Evolutionary conservation across 2,888 invertebrate species (phyloP).

Genomic region (Macrostomum cliftonense): DNA sequence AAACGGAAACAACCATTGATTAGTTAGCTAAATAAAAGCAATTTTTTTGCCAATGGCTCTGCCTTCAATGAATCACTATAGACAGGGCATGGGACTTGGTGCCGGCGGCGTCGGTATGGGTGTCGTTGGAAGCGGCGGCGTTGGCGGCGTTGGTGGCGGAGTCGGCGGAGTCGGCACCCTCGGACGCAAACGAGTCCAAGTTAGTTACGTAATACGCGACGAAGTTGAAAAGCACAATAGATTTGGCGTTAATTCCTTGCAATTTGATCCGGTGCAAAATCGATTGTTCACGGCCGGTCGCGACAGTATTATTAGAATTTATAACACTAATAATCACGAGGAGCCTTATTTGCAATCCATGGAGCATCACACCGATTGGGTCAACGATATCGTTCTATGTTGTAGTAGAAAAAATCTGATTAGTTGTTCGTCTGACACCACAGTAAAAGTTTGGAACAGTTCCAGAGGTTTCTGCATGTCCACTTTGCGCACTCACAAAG

Average conservation of each 20-base stretch:
- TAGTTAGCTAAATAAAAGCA: too few relatives aligned
- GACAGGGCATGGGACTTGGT: too few relatives aligned
- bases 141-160: not conserved
- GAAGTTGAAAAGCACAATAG: slow-evolving; percentile 79
- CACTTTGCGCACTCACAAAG: slow-evolving; percentile 85
- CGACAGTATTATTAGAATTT: slow-evolving; percentile 74
- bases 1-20: too few relatives aligned
- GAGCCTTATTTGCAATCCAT: slow-evolving; percentile 77
- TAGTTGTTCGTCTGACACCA: slow-evolving; percentile 95
- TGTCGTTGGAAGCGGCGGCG: not conserved
- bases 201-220: slow-evolving; percentile 91
- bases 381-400: slow-evolving; percentile 91
- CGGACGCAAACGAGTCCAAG: slow-evolving; percentile 43
- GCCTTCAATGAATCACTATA: too few relatives aligned
- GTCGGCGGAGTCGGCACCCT: not conserved
- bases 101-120: not conserved
- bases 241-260: slow-evolving; percentile 83
- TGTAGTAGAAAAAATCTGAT: slow-evolving; percentile 84
- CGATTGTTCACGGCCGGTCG: slow-evolving; percentile 84
- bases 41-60: too few relatives aligned
- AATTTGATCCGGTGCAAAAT: slow-evolving; percentile 66
- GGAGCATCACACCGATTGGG: slow-evolving; percentile 99
- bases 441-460: slow-evolving; percentile 98
- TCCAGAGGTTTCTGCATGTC: slow-evolving; percentile 99
- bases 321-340: slow-evolving; percentile 46